Evolutionary conservation across 2,888 invertebrate species (phyloP), one percentile per base, ranked within the genome.

Genomic region (Drosophila borealis): DNA sequence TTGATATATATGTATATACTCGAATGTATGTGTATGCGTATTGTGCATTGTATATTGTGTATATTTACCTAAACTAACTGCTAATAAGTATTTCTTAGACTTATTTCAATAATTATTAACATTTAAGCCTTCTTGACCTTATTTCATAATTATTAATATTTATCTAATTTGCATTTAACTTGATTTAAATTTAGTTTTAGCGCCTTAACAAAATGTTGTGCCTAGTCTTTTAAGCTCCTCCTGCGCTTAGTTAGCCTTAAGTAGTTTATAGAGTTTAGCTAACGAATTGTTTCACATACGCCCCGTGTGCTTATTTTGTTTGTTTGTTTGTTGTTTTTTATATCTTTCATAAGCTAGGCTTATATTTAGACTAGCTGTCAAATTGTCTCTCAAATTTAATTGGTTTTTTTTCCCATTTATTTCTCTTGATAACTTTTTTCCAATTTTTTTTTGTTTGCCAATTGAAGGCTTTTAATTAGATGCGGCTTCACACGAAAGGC

Each of bases 391-490:
- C 4, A 48, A 29, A 49, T 29, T 3, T 46, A 25, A 48, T 49
- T 59, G 14, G 8, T 19, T 46, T 59, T 5, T 44, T 56, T 46
- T 37, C 49, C 19, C 11, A n/a, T 55, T 36, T 57, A n/a, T 29
- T 61, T 34, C 9, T 6, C 17, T 17, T 51, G 14, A 44, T 8
- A 29, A 29, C 29, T 29, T 29, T 29, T 29, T 2, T 2, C 29
- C 8, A 17, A 17, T 29, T 37, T 37, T 44, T 33, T 0, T 33
- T 34, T 51, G 25, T 5, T 3, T 46, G 59, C 45, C 76, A 70
- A 70, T 77, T 65, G 62, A 57, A 60, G 70, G 70, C 67, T 75
- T 75, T 63, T 69, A 81, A 78, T 84, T 81, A 69, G 62, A 80
- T 50, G 11, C 29, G 54, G 48, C 50, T 61, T 48, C 62, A 69